These are phyloP conservation scores for Danio rerio DNA, from an alignment of 2,113 vertebrate genomes.

Conservation along the genomic window GRCz12tu NC_133192.1:44498001-44498500, in stretches of 20 bases:
- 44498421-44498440: background rate
- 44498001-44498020: conserved; percentile 30
- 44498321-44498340: background rate
- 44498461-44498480: no score
- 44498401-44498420: conserved; percentile 65
- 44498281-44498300: background rate
- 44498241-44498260: background rate
- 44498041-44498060: conserved; percentile 14
- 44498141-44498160: background rate
- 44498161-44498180: background rate
- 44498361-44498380: conserved; percentile 35
- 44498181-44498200: background rate
- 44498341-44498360: conserved; percentile 2
- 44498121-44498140: conserved; percentile 15
- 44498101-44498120: background rate
- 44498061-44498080: background rate
- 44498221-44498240: background rate
- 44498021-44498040: background rate
- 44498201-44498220: conserved; percentile 5
- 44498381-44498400: conserved; percentile 66
- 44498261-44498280: background rate
- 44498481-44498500: no score
- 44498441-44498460: no score
- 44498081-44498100: conserved; percentile 3
- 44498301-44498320: background rate